A percentile compares a stretch with the other conserved stretches of the same genome.
Conservation (phyloP, 2,113 vertebrate genomes). For the Apodemus speciosus region DNA sequence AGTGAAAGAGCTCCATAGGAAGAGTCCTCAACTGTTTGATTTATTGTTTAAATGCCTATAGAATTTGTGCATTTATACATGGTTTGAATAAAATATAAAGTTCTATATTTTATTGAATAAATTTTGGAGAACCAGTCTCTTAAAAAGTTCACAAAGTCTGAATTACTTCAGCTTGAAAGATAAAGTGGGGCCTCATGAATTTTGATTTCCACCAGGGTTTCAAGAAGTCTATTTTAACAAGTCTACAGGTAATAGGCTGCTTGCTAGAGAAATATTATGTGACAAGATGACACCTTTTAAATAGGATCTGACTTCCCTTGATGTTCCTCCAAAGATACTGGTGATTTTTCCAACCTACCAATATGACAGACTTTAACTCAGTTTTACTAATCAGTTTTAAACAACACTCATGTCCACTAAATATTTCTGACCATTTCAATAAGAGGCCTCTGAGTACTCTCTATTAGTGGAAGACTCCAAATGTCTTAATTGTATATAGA, state of each 20-base stretch:
- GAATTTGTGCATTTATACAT: neutral
- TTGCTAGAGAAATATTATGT: neutral
- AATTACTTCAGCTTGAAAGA: constrained; percentile 50
- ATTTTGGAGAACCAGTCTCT: constrained; percentile 11
- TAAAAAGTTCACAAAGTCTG: constrained; percentile 37
- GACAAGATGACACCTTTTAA: constrained; percentile 37
- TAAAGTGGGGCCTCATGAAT: constrained; percentile 46
- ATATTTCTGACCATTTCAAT: neutral
- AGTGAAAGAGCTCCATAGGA: neutral
- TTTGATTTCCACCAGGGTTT: constrained; percentile 53
- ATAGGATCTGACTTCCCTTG: neutral
- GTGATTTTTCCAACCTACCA: neutral
- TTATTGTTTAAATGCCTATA: neutral
- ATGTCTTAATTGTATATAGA: neutral
- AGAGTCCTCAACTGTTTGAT: neutral
- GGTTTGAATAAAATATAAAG: neutral
- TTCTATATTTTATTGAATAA: neutral
- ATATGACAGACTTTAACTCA: neutral
- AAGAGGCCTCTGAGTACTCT: neutral
- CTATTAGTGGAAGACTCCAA: neutral
- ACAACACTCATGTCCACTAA: neutral
- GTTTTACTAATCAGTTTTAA: neutral
- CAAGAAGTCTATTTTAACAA: constrained; percentile 8
- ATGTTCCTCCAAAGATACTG: neutral
- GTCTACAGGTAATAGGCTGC: neutral